phyloP scores from a whole-genome alignment of 2,888 invertebrate genomes.

The Torymus auratus region DNA sequence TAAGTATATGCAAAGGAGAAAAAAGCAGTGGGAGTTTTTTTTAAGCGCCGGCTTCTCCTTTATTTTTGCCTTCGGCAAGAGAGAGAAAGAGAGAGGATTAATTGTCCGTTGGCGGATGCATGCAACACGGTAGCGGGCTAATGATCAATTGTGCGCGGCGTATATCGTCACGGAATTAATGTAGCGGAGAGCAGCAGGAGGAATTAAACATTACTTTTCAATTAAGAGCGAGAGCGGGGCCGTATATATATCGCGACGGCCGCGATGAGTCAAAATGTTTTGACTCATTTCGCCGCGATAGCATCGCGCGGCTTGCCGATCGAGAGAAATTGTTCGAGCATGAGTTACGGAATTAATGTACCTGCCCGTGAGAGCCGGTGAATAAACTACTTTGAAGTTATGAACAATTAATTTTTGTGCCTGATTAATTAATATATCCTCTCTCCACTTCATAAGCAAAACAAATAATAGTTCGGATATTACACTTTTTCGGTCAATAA shows the following conservation, averaged over 20 bases:
- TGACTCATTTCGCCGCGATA: no score
- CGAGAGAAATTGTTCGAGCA: no score
- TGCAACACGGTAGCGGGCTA: background rate
- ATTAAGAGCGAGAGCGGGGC: slow-evolving; percentile 18
- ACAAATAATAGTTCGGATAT: no score
- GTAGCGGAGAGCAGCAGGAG: background rate
- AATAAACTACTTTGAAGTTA: no score
- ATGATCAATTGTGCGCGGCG: slow-evolving; percentile 21
- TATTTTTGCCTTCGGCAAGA: background rate
- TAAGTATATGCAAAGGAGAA: no score
- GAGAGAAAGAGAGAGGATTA: slow-evolving; percentile 5
- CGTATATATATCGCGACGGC: background rate
- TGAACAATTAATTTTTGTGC: no score
- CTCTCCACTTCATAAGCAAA: no score
- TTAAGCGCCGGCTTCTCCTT: background rate
- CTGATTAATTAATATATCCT: no score
- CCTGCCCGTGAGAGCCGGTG: no score
- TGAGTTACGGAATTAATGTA: no score
- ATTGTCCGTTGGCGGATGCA: background rate
- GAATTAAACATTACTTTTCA: slow-evolving; percentile 41
- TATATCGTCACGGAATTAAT: slow-evolving; percentile 11
- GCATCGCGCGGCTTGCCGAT: no score
- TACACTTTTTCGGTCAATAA: no score
- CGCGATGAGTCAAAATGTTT: slow-evolving; percentile 15
- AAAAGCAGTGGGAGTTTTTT: background rate